Evolutionary conservation across 2,888 invertebrate genomes (phyloP).

Genomic region (Periphyllus acericola): DNA sequence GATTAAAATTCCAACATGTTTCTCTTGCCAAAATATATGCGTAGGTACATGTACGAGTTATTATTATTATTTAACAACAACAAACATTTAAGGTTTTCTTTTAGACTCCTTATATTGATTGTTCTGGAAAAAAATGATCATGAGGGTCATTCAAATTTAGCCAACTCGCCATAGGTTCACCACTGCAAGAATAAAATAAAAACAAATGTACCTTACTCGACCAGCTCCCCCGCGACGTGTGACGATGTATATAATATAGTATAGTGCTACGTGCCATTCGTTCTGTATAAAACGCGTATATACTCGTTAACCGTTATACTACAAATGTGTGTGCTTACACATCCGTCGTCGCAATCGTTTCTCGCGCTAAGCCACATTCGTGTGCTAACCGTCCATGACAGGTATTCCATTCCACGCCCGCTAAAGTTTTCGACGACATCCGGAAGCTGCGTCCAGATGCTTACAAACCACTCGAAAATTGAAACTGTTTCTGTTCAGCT

Average conservation of each 20-base stretch:
- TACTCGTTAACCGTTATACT: neutral
- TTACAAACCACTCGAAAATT: constrained; percentile 22
- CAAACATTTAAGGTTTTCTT: too few species aligned
- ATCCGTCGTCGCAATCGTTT: neutral
- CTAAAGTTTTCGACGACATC: neutral
- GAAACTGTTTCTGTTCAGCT: neutral
- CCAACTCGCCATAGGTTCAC: too few species aligned
- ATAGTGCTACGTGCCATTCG: neutral
- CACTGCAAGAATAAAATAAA: too few species aligned
- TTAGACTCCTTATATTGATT: too few species aligned
- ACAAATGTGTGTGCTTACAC: neutral
- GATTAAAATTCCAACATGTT: too few species aligned
- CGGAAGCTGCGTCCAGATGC: neutral
- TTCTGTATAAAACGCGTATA: neutral
- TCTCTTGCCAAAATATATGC: too few species aligned
- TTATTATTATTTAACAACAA: too few species aligned
- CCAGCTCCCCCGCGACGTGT: neutral
- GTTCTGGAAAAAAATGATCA: too few species aligned
- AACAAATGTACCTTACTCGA: neutral
- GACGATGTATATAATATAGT: neutral
- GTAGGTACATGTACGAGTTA: too few species aligned
- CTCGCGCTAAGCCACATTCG: neutral
- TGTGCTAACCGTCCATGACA: neutral
- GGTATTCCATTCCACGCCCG: neutral
- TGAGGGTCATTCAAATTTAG: too few species aligned